These are phyloP conservation scores for Merluccius polli DNA, from an alignment of 2,797 vertebrate genomes.

Conservation along the genomic window DNA sequence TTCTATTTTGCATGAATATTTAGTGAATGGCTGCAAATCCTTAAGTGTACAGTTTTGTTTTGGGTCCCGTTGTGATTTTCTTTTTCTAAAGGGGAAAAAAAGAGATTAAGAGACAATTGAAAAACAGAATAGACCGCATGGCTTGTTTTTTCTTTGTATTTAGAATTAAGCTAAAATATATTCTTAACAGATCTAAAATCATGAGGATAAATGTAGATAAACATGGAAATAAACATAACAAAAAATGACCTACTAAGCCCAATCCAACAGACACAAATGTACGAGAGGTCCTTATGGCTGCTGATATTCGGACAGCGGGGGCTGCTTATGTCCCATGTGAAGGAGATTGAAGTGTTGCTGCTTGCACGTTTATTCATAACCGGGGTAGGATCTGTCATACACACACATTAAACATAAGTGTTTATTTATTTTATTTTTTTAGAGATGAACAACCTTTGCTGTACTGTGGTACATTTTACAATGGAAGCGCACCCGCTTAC, in stretches of 20 bases:
- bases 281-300: rapidly evolving
- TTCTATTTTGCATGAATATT: no score
- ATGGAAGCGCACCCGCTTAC: background rate
- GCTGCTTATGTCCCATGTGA: background rate
- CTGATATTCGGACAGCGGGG: rapidly evolving
- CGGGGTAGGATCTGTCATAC: constrained; percentile 1
- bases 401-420: background rate
- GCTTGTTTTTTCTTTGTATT: background rate
- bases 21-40: rapidly evolving
- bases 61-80: no score
- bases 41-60: rapidly evolving
- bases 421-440: no score
- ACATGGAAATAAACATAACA: background rate
- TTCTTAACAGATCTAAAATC: background rate
- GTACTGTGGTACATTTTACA: background rate
- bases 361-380: no score
- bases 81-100: background rate
- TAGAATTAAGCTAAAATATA: background rate
- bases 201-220: background rate
- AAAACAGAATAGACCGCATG: background rate
- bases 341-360: rapidly evolving
- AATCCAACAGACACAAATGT: constrained; percentile 19
- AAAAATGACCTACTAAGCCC: constrained; percentile 3
- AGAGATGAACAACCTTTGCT: no score
- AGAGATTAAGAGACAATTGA: background rate